Base-by-base conservation (phyloP, 2,888 invertebrate species). In the Candidula unifasciata region DNA sequence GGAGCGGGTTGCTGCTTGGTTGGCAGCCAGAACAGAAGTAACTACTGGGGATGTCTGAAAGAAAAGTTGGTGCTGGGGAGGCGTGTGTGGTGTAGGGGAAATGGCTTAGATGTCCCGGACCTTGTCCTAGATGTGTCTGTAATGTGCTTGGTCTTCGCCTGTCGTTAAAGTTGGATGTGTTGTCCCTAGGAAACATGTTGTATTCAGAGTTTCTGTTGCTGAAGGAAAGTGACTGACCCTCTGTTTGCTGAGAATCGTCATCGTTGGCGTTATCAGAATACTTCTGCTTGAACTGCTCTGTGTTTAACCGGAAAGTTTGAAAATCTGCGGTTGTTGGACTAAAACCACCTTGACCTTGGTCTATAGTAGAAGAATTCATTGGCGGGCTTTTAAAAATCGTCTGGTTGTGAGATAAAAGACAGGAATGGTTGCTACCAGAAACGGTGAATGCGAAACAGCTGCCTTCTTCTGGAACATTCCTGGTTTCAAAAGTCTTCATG, bases 51-150 rank as follows among this genome's bases (percentile, higher is more conserved):
- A 44, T 44, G 18, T 79, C 79, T 27, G 37, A 30, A 16, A 44
- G 79, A 30, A 79, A 79, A 18, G 44, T 79, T 10, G 79, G 68
- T 2, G 27, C n/a, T 24, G 78, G 21, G 24, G 68, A n/a, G 66
- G 44, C 52, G 68, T 64, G 79, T 21, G 24, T 8, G 64, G 8
- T 57, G 64, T 37, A 60, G 27, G 64, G 24, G 1, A 60, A 3
- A 18, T 60, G 64, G n/a, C 33, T 78, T 35, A n/a, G 3, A 8
- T 37, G 30, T 1, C 30, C 16, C 2, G 27, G 2, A 5, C 27
- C n/a, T 27, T 24, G 5, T 10, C 13, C 64, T 33, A 0, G 6
- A 3, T 37, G 60, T 64, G 6, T 78, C 18, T 60, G 64, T 2
- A 66, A 52, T 5, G 27, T 52, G 79, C 27, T 79, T 13, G 37